Percentiles rank a stretch among this genome's conserved stretches.
These are phyloP conservation scores for Eristalinus sepulchralis DNA, from an alignment of 2,888 invertebrate species.

Conservation along the genomic window DNA sequence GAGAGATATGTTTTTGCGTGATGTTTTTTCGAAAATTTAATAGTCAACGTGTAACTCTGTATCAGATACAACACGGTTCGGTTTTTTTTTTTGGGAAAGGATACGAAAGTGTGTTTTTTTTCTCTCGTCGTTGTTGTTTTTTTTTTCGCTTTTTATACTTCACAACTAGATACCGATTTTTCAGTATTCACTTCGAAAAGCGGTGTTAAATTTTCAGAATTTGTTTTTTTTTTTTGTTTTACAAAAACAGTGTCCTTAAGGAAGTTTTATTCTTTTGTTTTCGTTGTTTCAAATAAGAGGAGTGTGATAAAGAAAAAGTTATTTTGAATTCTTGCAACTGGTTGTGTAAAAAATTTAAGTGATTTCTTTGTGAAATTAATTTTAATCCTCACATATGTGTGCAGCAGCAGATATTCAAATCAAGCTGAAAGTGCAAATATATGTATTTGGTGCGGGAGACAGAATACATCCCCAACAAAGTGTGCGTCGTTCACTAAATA, in stretches of 20 bases:
- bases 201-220: conserved; percentile 19
- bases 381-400: conserved; percentile 19
- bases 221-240: conserved; percentile 1
- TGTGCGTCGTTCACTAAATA: neutral
- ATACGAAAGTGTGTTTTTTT: conserved; percentile 14
- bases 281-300: neutral
- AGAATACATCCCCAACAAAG: neutral
- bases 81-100: conserved; percentile 17
- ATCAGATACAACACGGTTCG: conserved; percentile 43
- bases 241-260: conserved; percentile 14
- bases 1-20: neutral
- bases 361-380: conserved; percentile 3
- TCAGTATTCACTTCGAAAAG: conserved; percentile 46
- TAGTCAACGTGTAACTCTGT: conserved; percentile 37
- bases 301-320: conserved; percentile 1
- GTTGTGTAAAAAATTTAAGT: conserved; percentile 30
- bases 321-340: conserved; percentile 19
- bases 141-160: neutral
- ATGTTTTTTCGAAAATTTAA: neutral
- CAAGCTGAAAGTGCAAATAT: neutral
- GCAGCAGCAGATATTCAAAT: neutral
- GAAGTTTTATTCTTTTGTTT: neutral
- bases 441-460: neutral
- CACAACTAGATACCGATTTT: conserved; percentile 58
- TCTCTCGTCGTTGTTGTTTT: neutral